phyloP scores from a whole-genome alignment of 35 echinoderm and acorn worm genomes.

The Anneissia japonica region DNA sequence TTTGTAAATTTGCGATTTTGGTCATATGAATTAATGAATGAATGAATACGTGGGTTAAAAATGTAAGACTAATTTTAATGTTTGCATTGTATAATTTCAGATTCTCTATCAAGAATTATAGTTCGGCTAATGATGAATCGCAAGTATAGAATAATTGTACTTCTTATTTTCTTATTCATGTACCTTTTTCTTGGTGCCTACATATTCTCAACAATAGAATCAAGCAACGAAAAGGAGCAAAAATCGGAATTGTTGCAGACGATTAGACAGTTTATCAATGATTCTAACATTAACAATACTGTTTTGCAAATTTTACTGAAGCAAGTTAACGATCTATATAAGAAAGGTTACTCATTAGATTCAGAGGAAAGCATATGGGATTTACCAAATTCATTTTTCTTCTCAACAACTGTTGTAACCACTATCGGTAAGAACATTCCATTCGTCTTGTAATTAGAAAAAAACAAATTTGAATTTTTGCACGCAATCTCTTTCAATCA shows the following conservation, averaged over 20 bases:
- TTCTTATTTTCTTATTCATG: neutral
- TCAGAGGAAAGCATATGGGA: neutral
- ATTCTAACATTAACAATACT: neutral
- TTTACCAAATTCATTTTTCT: slow-evolving; percentile 32
- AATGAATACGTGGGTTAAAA: too few species aligned
- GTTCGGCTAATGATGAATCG: neutral
- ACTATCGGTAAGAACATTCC: slow-evolving; percentile 26
- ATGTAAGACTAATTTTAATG: too few species aligned
- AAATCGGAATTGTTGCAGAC: neutral
- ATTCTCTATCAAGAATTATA: too few species aligned
- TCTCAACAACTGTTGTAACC: slow-evolving; percentile 21
- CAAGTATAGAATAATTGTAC: neutral
- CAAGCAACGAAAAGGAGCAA: neutral
- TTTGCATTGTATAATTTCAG: too few species aligned
- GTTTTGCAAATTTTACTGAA: neutral
- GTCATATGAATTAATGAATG: too few species aligned
- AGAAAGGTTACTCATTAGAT: neutral
- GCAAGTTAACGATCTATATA: neutral
- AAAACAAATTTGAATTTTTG: too few species aligned
- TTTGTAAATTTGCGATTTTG: too few species aligned
- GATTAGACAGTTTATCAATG: neutral
- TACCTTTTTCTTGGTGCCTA: slow-evolving; percentile 9
- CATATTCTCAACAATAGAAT: slow-evolving; percentile 3
- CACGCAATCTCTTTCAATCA: too few species aligned
- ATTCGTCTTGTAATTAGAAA: too few species aligned